These are phyloP conservation scores for Apomyelois bistriatella DNA, from an alignment of 2,888 invertebrate species.

Conservation along the genomic window DNA sequence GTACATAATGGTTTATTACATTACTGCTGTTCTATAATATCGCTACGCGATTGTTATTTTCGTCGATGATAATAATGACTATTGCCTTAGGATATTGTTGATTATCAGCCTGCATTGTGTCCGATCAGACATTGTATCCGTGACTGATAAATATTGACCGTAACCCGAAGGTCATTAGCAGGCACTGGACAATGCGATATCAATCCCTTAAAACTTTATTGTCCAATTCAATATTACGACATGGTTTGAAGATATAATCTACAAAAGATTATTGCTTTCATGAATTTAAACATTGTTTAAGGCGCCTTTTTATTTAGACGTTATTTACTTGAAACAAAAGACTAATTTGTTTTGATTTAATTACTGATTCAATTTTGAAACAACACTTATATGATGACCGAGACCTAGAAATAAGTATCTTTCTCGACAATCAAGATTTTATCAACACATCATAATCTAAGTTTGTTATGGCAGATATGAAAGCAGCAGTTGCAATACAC, in stretches of 20 bases:
- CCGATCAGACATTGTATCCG: slow-evolving; percentile 34
- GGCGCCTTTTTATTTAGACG: neutral
- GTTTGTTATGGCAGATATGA: too few species aligned
- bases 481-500: too few species aligned
- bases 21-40: too few species aligned
- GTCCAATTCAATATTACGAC: slow-evolving; percentile 10
- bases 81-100: slow-evolving; percentile 38
- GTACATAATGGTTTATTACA: too few species aligned
- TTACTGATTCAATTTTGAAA: neutral
- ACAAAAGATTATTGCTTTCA: neutral
- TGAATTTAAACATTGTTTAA: neutral
- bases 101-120: slow-evolving; percentile 40
- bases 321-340: neutral
- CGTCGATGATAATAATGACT: slow-evolving; percentile 16
- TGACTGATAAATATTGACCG: slow-evolving; percentile 35
- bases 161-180: slow-evolving; percentile 27
- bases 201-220: slow-evolving; percentile 16
- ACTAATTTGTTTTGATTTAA: neutral
- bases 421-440: too few species aligned
- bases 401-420: too few species aligned
- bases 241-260: slow-evolving; percentile 7
- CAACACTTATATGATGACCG: too few species aligned
- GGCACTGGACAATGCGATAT: slow-evolving; percentile 18
- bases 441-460: too few species aligned
- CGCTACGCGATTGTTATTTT: too few species aligned